Conservation (phyloP, 2,113 vertebrate species). For the Isurus oxyrinchus region DNA sequence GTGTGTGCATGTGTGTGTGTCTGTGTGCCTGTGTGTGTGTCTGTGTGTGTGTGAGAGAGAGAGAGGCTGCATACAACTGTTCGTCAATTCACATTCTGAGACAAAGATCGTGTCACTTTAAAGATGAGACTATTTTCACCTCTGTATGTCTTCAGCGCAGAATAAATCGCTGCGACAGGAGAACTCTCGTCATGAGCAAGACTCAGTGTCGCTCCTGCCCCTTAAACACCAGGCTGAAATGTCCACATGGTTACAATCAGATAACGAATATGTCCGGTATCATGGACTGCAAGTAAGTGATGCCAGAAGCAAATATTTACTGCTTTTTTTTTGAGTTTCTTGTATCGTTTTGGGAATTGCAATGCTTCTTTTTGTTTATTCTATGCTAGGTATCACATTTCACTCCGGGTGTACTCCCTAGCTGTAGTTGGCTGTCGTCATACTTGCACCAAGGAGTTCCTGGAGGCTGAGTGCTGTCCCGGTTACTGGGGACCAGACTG, state of each 20-base stretch:
- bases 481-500: conserved; percentile 67
- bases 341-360: not conserved
- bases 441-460: conserved; percentile 49
- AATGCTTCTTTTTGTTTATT: not conserved
- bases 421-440: conserved; percentile 58
- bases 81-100: too few species aligned
- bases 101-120: too few species aligned
- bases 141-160: conserved; percentile 41
- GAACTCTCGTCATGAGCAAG: conserved; percentile 49
- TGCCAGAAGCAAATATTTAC: not conserved
- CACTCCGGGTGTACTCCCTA: conserved; percentile 43
- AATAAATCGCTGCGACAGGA: conserved; percentile 55
- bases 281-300: conserved; percentile 61
- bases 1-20: not conserved
- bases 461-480: conserved; percentile 58
- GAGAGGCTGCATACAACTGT: not conserved
- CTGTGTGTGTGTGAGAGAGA: not conserved
- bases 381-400: conserved; percentile 51
- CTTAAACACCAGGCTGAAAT: conserved; percentile 45
- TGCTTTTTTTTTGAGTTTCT: not conserved
- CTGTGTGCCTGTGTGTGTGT: not conserved
- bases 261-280: conserved; percentile 48
- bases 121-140: not conserved
- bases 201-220: conserved; percentile 57
- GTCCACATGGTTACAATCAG: conserved; percentile 56